Conservation (phyloP, 2,797 vertebrate species). For the Brachyalestes nurse region DNA sequence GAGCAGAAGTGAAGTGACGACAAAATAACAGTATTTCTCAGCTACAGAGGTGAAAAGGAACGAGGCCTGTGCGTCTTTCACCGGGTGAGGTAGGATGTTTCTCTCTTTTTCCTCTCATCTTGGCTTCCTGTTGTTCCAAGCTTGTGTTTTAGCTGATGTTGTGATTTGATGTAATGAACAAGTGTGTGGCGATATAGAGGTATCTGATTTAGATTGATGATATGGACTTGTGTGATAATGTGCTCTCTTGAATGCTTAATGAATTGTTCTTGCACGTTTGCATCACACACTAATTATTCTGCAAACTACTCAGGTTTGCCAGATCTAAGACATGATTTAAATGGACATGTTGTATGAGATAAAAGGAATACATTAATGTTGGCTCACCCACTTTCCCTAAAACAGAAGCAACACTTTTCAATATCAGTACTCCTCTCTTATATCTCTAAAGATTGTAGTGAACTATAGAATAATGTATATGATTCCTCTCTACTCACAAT, state of each 20-base stretch:
- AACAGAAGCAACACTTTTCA: too few species aligned
- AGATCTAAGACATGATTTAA: too few species aligned
- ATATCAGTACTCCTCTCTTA: not conserved
- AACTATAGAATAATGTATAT: not conserved
- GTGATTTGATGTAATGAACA: slow-evolving; percentile 41
- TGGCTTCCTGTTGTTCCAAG: slow-evolving; percentile 41
- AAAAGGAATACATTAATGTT: too few species aligned
- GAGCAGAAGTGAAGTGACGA: slow-evolving; percentile 5
- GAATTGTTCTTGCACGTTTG: slow-evolving; percentile 33
- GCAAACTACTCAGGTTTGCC: too few species aligned
- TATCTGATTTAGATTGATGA: slow-evolving; percentile 39
- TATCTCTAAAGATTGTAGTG: slow-evolving; percentile 17
- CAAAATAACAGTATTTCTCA: not conserved
- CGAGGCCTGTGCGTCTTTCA: slow-evolving; percentile 10
- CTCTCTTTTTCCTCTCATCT: slow-evolving; percentile 34
- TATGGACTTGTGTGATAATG: slow-evolving; percentile 34
- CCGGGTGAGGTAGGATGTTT: slow-evolving; percentile 50
- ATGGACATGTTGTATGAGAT: too few species aligned
- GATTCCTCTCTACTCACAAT: not conserved
- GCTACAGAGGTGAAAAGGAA: slow-evolving; percentile 1
- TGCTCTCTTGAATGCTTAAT: slow-evolving; percentile 47
- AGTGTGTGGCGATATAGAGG: slow-evolving; percentile 35
- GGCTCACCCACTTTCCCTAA: too few species aligned
- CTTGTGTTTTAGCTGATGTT: slow-evolving; percentile 28
- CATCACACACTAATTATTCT: not conserved